Conservation (phyloP, 2,113 vertebrate genomes). For the Mugil cephalus region DNA sequence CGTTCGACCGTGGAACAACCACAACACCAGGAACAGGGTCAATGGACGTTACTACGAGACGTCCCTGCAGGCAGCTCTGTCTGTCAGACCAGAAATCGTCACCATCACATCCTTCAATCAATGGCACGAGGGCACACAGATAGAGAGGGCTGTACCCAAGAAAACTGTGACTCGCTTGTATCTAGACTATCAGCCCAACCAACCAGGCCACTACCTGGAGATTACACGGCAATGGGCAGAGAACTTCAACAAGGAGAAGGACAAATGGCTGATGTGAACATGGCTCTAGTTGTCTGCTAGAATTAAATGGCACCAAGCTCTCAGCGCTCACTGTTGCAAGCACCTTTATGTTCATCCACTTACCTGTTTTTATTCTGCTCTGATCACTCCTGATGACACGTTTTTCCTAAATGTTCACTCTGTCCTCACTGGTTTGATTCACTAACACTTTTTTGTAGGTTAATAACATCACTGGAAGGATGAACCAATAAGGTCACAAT, state of each 20-base stretch:
- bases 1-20: conserved; percentile 93
- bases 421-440: conserved; percentile 16
- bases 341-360: conserved; percentile 8
- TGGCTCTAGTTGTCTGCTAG: not conserved
- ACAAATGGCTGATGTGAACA: conserved; percentile 90
- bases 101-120: conserved; percentile 94
- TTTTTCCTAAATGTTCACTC: not conserved
- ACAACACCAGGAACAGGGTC: conserved; percentile 91
- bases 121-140: conserved; percentile 94
- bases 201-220: conserved; percentile 87
- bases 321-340: conserved; percentile 1
- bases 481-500: not conserved
- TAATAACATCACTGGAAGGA: conserved; percentile 11
- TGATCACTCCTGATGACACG: not conserved
- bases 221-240: conserved; percentile 92
- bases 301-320: not conserved
- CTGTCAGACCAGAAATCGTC: conserved; percentile 88
- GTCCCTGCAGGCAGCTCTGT: conserved; percentile 89
- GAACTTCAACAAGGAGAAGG: conserved; percentile 92
- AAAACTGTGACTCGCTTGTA: conserved; percentile 89
- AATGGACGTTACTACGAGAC: conserved; percentile 94
- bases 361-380: conserved; percentile 6
- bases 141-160: conserved; percentile 89
- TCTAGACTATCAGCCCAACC: conserved; percentile 89
- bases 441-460: conserved; percentile 50